Conservation (phyloP, 2,113 vertebrate species). For the Rattus norvegicus region GRCr8 NC_086019.1:162601501-162602000, state of each 20-base stretch:
- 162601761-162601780: slow-evolving; percentile 29
- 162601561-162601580: slow-evolving; percentile 53
- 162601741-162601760: slow-evolving; percentile 54
- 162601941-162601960: slow-evolving; percentile 12
- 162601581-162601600: slow-evolving; percentile 57
- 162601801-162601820: neutral
- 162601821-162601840: neutral
- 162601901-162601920: neutral
- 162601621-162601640: slow-evolving; percentile 9
- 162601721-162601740: slow-evolving; percentile 35
- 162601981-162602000: neutral
- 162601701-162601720: slow-evolving; percentile 56
- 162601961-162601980: neutral
- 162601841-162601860: neutral
- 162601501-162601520: slow-evolving; percentile 50
- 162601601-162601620: slow-evolving; percentile 34
- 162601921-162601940: neutral
- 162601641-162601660: slow-evolving; percentile 50
- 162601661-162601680: slow-evolving; percentile 47
- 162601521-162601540: slow-evolving; percentile 49
- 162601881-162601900: neutral
- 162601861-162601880: neutral
- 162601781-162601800: neutral
- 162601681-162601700: slow-evolving; percentile 19
- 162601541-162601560: slow-evolving; percentile 32